Percentiles rank a stretch among this genome's conserved stretches.
These are phyloP conservation scores for Galerucella nymphaeae DNA, from an alignment of 2,888 invertebrate genomes.

Conservation along the genomic window DNA sequence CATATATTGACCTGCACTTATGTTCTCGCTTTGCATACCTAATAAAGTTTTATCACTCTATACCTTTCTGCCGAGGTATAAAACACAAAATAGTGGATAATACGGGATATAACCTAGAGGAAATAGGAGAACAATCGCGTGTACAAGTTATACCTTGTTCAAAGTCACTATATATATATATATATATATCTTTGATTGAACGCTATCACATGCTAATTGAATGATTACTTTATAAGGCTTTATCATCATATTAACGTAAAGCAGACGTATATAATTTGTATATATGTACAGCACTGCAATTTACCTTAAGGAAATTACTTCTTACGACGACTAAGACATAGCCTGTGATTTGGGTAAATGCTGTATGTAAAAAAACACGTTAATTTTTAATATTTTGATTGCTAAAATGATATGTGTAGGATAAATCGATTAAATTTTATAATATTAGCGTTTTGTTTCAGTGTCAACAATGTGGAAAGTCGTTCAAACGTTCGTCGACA, in stretches of 20 bases:
- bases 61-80: too few species aligned
- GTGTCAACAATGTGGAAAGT: slow-evolving; percentile 97
- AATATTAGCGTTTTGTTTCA: slow-evolving; percentile 42
- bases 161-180: background rate
- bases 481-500: slow-evolving; percentile 96
- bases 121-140: too few species aligned
- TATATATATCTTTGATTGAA: background rate
- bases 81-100: too few species aligned
- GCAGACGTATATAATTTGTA: background rate
- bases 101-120: too few species aligned
- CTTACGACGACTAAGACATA: background rate
- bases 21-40: too few species aligned
- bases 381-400: background rate
- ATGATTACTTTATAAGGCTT: slow-evolving; percentile 6
- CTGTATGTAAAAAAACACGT: background rate
- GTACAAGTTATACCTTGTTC: background rate
- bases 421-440: background rate
- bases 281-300: background rate
- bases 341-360: background rate
- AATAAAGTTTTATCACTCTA: too few species aligned
- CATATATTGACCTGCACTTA: too few species aligned
- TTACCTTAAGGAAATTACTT: background rate
- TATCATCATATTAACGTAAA: slow-evolving; percentile 4
- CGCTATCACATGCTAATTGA: background rate
- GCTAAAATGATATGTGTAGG: background rate